Percentiles rank a stretch among this genome's conserved stretches.
Conservation (phyloP, 2,797 vertebrate genomes). For the Dromococcyx pavoninus region DNA sequence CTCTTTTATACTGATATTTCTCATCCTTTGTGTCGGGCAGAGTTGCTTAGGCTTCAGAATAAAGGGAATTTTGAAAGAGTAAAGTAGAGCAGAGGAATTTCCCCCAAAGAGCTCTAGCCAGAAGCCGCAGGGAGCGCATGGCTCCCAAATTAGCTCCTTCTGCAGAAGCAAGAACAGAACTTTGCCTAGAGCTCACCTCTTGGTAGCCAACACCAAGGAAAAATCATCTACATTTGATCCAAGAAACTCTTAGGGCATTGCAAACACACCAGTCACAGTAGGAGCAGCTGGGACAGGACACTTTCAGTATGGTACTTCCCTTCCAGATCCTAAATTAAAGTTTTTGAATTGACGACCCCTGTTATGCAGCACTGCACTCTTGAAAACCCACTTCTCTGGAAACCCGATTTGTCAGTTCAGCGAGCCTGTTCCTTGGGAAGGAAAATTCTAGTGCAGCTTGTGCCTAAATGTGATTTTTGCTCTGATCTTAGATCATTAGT, state of each 20-base stretch:
- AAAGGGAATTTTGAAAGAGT: neutral
- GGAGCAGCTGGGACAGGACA: neutral
- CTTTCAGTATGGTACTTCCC: neutral
- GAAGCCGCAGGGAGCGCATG: neutral
- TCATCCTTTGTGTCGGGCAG: neutral
- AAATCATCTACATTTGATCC: neutral
- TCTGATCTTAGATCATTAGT: neutral
- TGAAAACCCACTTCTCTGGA: neutral
- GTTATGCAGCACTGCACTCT: rapidly evolving
- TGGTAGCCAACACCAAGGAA: neutral
- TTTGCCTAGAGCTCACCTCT: neutral
- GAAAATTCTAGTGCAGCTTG: neutral
- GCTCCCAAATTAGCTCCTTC: neutral
- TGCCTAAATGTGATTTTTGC: neutral
- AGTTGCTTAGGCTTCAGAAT: neutral
- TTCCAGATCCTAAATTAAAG: neutral
- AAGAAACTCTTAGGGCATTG: neutral
- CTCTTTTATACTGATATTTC: conserved; percentile 12
- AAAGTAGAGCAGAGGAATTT: neutral
- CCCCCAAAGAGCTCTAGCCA: neutral
- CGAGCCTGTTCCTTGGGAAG: neutral
- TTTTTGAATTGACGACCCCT: neutral
- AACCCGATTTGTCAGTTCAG: neutral
- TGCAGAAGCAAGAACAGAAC: neutral
- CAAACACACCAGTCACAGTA: neutral